A percentile compares a stretch with the other conserved stretches of the same genome.
Conservation (phyloP, 2,888 invertebrate genomes). For the Erynnis tages region DNA sequence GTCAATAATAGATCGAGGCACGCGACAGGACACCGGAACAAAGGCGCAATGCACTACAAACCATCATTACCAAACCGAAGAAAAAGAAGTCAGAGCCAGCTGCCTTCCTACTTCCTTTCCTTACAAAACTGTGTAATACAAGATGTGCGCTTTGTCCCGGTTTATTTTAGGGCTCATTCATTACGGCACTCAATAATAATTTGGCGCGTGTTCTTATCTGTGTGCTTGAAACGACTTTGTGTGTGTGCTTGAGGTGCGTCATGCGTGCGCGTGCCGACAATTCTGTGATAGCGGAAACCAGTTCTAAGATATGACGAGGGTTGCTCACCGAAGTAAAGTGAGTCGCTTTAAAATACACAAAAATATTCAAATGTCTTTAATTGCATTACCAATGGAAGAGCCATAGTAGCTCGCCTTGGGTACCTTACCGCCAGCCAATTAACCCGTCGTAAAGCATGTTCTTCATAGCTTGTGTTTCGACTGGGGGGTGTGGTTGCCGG, state of each 20-base stretch:
- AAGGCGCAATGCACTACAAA: constrained; percentile 69
- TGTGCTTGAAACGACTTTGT: constrained; percentile 43
- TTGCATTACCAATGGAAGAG: too few relatives aligned
- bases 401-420: too few relatives aligned
- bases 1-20: constrained; percentile 60
- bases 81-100: constrained; percentile 71
- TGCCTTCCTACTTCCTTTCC: constrained; percentile 77
- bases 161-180: constrained; percentile 76
- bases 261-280: constrained; percentile 40
- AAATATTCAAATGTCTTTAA: too few relatives aligned
- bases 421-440: too few relatives aligned
- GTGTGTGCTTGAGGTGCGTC: constrained; percentile 37
- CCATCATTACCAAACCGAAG: constrained; percentile 73
- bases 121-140: constrained; percentile 76
- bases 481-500: too few relatives aligned
- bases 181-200: constrained; percentile 60
- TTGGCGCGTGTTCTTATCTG: constrained; percentile 79
- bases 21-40: constrained; percentile 75
- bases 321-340: neutral
- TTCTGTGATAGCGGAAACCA: constrained; percentile 43
- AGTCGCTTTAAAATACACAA: too few relatives aligned
- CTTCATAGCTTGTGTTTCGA: too few relatives aligned
- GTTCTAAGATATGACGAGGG: constrained; percentile 29
- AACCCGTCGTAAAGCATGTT: too few relatives aligned
- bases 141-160: constrained; percentile 67